These are phyloP conservation scores for Ecliptopera silaceata DNA, from an alignment of 2,888 invertebrate genomes.

Conservation along the genomic window DNA sequence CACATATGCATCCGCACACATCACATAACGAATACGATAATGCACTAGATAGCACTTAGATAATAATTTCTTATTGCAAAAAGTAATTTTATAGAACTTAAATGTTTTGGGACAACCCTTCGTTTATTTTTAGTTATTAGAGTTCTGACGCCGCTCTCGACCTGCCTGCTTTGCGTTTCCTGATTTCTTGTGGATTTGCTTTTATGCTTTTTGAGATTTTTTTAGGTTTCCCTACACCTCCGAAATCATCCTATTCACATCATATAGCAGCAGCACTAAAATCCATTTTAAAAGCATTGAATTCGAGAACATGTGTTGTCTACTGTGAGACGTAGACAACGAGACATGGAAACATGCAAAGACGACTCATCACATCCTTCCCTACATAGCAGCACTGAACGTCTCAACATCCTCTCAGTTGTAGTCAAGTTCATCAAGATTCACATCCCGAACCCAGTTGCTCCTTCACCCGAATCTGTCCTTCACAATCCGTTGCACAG, in stretches of 20 bases:
- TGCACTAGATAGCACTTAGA: slow-evolving; percentile 83
- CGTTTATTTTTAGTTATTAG: slow-evolving; percentile 72
- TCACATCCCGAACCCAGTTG: slow-evolving; percentile 10
- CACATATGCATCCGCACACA: slow-evolving; percentile 83
- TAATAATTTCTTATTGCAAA: slow-evolving; percentile 68
- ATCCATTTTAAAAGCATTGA: slow-evolving; percentile 1
- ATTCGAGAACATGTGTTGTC: slow-evolving; percentile 14
- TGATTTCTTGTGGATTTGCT: slow-evolving; percentile 30
- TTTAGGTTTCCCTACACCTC: slow-evolving; percentile 18
- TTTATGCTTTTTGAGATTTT: slow-evolving; percentile 32
- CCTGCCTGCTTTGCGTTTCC: slow-evolving; percentile 64
- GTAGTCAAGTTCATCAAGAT: slow-evolving; percentile 1
- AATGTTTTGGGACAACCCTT: slow-evolving; percentile 83
- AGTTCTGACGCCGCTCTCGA: slow-evolving; percentile 79
- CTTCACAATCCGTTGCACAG: slow-evolving; percentile 36
- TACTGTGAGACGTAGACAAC: slow-evolving; percentile 19
- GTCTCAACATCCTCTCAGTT: background rate
- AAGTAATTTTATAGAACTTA: slow-evolving; percentile 70
- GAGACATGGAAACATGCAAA: slow-evolving; percentile 4
- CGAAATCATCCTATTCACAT: slow-evolving; percentile 9
- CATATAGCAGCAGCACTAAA: slow-evolving; percentile 6
- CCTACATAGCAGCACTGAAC: background rate
- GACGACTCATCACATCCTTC: background rate
- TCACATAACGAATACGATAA: slow-evolving; percentile 79
- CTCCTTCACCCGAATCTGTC: slow-evolving; percentile 17